Percentiles rank a stretch among this genome's conserved stretches.
These are phyloP conservation scores for Hydrotaea diabolus DNA, from an alignment of 2,888 invertebrate genomes.

Conservation along the genomic window DNA sequence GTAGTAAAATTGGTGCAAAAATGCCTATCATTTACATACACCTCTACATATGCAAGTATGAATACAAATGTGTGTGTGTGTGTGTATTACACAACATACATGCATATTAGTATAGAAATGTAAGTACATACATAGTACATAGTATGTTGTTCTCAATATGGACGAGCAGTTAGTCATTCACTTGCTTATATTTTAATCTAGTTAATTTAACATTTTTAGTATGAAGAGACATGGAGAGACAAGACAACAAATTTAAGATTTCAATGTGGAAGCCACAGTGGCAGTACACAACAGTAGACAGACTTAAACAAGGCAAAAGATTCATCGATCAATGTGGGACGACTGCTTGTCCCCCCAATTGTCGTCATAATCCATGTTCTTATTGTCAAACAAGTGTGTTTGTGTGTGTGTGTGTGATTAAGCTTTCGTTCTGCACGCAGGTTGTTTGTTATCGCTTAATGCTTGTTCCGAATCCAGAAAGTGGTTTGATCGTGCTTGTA, in stretches of 20 bases:
- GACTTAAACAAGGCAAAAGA: background rate
- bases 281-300: background rate
- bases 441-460: background rate
- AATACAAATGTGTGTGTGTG: no score
- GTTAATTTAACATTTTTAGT: background rate
- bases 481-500: background rate
- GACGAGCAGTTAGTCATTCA: background rate
- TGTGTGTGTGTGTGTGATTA: background rate
- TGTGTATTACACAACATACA: background rate
- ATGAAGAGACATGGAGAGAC: background rate
- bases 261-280: background rate
- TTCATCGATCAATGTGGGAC: background rate
- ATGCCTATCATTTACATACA: background rate
- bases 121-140: background rate
- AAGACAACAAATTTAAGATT: background rate
- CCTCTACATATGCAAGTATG: no score
- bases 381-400: constrained; percentile 1
- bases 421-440: background rate
- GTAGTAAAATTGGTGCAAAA: constrained; percentile 19
- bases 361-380: background rate
- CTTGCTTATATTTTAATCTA: background rate
- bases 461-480: background rate
- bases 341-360: background rate
- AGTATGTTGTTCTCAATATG: background rate
- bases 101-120: background rate